Conservation (phyloP, 2,888 invertebrate genomes). For the Lasioglossum malachurum region DNA sequence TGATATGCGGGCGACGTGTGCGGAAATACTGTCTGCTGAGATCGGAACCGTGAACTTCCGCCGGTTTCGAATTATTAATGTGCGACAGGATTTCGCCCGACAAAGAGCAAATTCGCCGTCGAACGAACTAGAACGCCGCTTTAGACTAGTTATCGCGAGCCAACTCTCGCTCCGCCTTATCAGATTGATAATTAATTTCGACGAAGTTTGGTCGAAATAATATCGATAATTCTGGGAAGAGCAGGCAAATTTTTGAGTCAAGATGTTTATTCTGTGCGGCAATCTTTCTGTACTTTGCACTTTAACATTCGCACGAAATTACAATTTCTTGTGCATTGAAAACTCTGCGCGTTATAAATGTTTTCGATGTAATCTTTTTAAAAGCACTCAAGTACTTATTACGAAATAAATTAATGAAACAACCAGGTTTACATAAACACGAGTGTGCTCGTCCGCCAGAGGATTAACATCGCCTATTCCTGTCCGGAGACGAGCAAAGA, state of each 20-base stretch:
- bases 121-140: neutral
- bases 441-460: neutral
- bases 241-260: too few species aligned
- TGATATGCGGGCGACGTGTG: conserved; percentile 5
- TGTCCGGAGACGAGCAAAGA: neutral
- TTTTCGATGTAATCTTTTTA: too few species aligned
- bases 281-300: neutral
- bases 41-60: conserved; percentile 9
- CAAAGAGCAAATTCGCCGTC: neutral
- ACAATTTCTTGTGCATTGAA: too few species aligned
- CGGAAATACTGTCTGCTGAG: neutral
- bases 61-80: neutral
- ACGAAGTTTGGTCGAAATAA: neutral
- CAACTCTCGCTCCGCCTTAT: neutral
- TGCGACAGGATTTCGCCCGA: neutral
- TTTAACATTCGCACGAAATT: neutral
- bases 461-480: neutral
- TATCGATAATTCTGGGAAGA: too few species aligned
- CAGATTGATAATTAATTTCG: neutral
- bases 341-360: too few species aligned
- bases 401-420: too few species aligned
- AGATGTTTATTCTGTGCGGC: too few species aligned
- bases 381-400: too few species aligned
- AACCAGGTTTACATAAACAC: too few species aligned
- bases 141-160: neutral